These are phyloP conservation scores for Cervus canadensis DNA, from an alignment of 2,113 vertebrate genomes.

Conservation along the genomic window DNA sequence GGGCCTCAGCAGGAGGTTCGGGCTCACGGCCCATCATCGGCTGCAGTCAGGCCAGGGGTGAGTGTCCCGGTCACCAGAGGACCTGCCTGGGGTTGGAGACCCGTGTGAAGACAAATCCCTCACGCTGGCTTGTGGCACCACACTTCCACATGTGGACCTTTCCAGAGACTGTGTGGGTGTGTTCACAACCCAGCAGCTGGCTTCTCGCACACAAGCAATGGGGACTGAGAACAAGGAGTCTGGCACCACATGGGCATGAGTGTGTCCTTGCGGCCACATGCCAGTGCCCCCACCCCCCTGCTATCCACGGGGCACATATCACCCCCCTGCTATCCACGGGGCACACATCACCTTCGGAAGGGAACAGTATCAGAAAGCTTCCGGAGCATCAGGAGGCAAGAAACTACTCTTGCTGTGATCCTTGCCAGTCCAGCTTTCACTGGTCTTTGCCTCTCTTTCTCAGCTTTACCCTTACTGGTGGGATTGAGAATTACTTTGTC, in stretches of 20 bases:
- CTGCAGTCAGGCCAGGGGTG: background rate
- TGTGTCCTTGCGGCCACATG: background rate
- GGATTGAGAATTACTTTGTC: background rate
- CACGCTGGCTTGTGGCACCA: background rate
- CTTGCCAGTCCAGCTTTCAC: background rate
- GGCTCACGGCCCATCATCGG: background rate
- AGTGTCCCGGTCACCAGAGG: background rate
- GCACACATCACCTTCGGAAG: background rate
- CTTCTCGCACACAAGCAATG: background rate
- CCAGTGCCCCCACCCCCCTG: background rate
- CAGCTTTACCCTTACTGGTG: background rate
- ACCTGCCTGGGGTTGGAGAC: background rate
- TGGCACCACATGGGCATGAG: background rate
- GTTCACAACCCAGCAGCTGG: rapidly evolving
- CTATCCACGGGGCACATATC: background rate
- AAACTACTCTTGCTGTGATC: background rate
- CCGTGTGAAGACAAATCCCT: background rate
- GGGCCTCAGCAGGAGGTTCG: background rate
- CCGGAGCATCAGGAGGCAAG: background rate
- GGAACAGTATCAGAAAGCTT: background rate
- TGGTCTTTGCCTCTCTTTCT: background rate
- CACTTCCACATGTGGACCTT: background rate
- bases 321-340: too few relatives aligned
- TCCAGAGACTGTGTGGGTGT: background rate
- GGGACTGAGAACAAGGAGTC: background rate